Percentiles rank a stretch among this genome's conserved stretches.
phyloP scores from a whole-genome alignment of 1,140 invertebrate species.

The Papilio aristodemus region DNA sequence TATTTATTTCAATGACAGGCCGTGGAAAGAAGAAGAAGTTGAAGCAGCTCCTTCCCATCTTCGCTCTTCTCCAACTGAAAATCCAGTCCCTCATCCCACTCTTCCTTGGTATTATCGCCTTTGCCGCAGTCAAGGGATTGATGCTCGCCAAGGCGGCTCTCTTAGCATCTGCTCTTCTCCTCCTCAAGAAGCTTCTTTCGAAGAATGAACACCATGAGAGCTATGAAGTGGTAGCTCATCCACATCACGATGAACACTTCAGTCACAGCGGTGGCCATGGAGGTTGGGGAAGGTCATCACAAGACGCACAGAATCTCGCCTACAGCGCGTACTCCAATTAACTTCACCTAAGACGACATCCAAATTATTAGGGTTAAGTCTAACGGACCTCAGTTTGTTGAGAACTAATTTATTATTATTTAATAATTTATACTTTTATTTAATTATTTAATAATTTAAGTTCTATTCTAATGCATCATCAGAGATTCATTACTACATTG shows the following conservation, averaged over 20 bases:
- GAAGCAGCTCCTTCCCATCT: constrained; percentile 87
- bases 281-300: constrained; percentile 70
- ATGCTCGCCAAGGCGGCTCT: constrained; percentile 90
- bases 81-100: constrained; percentile 88
- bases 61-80: constrained; percentile 89
- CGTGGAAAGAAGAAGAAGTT: constrained; percentile 87
- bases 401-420: constrained; percentile 72
- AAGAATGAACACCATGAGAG: constrained; percentile 85
- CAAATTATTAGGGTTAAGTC: constrained; percentile 45
- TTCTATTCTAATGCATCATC: constrained; percentile 45
- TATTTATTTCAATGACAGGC: constrained; percentile 70
- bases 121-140: constrained; percentile 90
- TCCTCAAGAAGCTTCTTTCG: constrained; percentile 88
- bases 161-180: constrained; percentile 86
- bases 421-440: constrained; percentile 73
- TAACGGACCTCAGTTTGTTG: constrained; percentile 68
- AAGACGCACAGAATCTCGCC: constrained; percentile 69
- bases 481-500: constrained; percentile 48
- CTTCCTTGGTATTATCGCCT: constrained; percentile 87
- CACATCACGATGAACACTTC: constrained; percentile 82
- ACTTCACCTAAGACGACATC: constrained; percentile 58
- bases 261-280: constrained; percentile 74
- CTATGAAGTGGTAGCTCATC: constrained; percentile 88
- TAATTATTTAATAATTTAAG: constrained; percentile 57
- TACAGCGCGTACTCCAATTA: constrained; percentile 73